Evolutionary conservation across 1,140 invertebrate genomes (phyloP).

Genomic region (Drosophila quadrilineata): DNA sequence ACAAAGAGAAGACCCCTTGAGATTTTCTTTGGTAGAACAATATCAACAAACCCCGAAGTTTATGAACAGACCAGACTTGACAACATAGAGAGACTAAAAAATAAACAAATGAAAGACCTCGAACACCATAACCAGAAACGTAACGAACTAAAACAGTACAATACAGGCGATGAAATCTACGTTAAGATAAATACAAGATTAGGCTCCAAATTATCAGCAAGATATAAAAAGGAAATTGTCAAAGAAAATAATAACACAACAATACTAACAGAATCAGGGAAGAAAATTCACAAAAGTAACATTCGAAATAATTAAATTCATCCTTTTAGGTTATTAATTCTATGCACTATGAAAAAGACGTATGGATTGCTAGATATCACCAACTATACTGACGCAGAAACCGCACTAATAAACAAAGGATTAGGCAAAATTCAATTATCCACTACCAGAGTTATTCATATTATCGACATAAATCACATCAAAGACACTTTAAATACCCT

Average conservation of each 20-base stretch:
- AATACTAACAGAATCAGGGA: not conserved
- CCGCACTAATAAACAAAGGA: too few species aligned
- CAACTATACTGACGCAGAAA: not conserved
- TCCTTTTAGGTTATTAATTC: not conserved
- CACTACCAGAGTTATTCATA: not conserved
- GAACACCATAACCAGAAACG: not conserved
- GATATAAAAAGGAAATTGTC: constrained; percentile 1
- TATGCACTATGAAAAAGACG: not conserved
- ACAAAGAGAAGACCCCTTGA: constrained; percentile 1
- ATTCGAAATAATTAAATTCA: not conserved
- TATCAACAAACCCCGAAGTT: not conserved
- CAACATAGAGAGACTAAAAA: not conserved
- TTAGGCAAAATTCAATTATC: not conserved
- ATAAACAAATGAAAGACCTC: not conserved
- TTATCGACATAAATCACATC: not conserved
- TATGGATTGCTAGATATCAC: not conserved
- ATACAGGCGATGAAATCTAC: not conserved
- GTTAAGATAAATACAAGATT: not conserved
- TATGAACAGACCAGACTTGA: not conserved
- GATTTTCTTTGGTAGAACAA: not conserved
- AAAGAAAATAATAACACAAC: not conserved
- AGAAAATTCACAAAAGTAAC: constrained; percentile 1
- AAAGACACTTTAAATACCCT: not conserved
- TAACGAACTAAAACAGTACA: not conserved
- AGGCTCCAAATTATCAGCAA: not conserved